Conservation (phyloP, 2,797 vertebrate species). For the Schizopygopsis malacanthus region DNA sequence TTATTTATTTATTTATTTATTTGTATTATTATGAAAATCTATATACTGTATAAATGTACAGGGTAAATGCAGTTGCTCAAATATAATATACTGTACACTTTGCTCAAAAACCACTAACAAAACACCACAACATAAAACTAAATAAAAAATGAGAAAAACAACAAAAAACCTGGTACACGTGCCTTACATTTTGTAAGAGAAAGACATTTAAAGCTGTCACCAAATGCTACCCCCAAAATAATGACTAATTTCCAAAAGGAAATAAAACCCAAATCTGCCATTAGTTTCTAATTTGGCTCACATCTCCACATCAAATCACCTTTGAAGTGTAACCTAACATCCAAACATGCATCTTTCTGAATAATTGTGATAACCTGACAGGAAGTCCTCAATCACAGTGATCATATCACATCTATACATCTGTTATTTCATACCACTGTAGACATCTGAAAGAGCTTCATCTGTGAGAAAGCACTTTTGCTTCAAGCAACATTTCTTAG, state of each 20-base stretch:
- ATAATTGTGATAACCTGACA: conserved; percentile 20
- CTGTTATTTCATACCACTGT: conserved; percentile 48
- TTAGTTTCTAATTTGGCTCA: conserved; percentile 39
- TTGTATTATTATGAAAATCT: no score
- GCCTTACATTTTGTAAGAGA: neutral
- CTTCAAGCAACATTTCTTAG: conserved; percentile 70
- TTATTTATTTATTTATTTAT: no score
- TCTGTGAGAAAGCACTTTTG: conserved; percentile 58
- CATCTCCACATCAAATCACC: conserved; percentile 61
- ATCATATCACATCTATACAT: conserved; percentile 20
- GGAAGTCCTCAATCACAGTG: conserved; percentile 43
- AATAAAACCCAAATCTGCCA: neutral
- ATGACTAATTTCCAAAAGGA: neutral
- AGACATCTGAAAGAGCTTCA: conserved; percentile 53
- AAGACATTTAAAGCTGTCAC: neutral
- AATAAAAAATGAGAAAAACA: no score
- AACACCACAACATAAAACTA: no score
- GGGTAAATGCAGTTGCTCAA: no score
- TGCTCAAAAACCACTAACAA: no score
- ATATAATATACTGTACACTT: no score
- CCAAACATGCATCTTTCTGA: conserved; percentile 42
- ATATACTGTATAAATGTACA: no score
- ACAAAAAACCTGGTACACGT: neutral
- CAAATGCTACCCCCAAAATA: neutral
- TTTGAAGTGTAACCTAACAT: conserved; percentile 48